A percentile compares a stretch with the other conserved stretches of the same genome.
These are phyloP conservation scores for Neelides folsomi DNA, from an alignment of 2,888 invertebrate species.

Conservation along the genomic window DNA sequence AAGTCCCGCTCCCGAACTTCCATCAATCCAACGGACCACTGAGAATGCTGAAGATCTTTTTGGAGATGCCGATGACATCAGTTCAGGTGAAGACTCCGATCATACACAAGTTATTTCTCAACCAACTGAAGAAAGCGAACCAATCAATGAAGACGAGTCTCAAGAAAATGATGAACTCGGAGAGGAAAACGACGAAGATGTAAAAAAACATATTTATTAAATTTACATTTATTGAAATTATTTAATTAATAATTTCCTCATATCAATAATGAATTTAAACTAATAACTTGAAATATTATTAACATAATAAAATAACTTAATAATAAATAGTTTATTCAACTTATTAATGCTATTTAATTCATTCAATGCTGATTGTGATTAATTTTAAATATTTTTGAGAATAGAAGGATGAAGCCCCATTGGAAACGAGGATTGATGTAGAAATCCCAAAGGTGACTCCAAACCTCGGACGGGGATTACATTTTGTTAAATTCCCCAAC, in stretches of 20 bases:
- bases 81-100: no score
- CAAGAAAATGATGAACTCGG: constrained; percentile 36
- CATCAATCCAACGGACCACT: no score
- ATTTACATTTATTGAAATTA: no score
- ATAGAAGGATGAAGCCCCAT: constrained; percentile 56
- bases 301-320: no score
- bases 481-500: constrained; percentile 94
- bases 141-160: constrained; percentile 35
- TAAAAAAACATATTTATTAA: not conserved
- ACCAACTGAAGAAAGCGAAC: constrained; percentile 33
- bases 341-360: no score
- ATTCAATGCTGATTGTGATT: no score
- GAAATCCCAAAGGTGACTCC: constrained; percentile 92
- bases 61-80: constrained; percentile 82
- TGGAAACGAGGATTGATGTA: constrained; percentile 89
- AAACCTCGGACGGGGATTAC: constrained; percentile 78
- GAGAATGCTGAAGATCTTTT: constrained; percentile 44
- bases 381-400: constrained; percentile 37
- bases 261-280: no score
- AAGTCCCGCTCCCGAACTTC: no score
- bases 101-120: no score
- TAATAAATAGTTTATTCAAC: no score
- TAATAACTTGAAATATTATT: no score
- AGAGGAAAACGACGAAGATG: constrained; percentile 17
- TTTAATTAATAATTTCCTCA: no score